A percentile compares a stretch with the other conserved stretches of the same genome.
Evolutionary conservation across 37 sponge, comb jelly and placozoan genomes (phyloP).

Genomic region (Oopsacas minuta): DNA sequence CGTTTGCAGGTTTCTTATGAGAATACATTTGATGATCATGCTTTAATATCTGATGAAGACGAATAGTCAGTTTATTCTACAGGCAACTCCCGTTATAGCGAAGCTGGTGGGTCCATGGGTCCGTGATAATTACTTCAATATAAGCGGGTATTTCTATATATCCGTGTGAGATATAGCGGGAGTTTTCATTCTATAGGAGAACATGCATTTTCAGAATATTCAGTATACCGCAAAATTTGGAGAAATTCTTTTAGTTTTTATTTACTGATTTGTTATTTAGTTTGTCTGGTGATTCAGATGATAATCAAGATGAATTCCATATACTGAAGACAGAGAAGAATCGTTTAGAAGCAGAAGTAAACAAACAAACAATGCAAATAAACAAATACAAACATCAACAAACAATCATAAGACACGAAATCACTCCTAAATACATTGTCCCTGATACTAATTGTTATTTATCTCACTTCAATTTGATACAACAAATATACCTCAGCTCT

Average conservation of each 20-base stretch:
- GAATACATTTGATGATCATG: background rate
- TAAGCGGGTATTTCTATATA: no score
- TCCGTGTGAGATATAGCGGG: no score
- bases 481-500: background rate
- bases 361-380: background rate
- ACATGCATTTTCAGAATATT: no score
- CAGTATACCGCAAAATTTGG: no score
- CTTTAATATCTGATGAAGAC: background rate
- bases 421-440: conserved; percentile 2
- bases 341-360: background rate
- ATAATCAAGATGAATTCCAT: background rate
- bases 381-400: background rate
- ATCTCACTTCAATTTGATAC: background rate
- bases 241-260: background rate
- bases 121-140: no score
- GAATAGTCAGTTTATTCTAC: background rate
- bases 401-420: background rate
- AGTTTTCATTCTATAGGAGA: no score
- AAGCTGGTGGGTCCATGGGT: no score
- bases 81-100: no score
- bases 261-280: background rate
- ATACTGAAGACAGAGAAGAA: background rate
- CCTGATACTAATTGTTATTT: background rate
- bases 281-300: background rate
- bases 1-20: no score